These are phyloP conservation scores for Bombyx huttoni DNA, from an alignment of 2,888 invertebrate genomes.

Conservation along the genomic window DNA sequence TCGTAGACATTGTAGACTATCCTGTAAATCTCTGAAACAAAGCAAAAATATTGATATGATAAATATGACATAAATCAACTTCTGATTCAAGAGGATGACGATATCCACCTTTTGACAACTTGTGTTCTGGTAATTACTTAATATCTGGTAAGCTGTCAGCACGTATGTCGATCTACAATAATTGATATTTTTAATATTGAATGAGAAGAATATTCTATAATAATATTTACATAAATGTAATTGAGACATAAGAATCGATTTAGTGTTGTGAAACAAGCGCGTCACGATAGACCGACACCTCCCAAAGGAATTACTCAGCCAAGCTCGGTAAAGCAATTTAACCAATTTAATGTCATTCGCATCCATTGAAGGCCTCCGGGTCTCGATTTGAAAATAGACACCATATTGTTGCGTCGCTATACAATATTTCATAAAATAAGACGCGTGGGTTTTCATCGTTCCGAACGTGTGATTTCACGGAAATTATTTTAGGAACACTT, in stretches of 20 bases:
- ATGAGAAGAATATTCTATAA: too few relatives aligned
- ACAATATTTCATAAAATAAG: constrained; percentile 13
- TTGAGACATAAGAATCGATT: constrained; percentile 23
- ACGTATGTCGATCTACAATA: too few relatives aligned
- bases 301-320: constrained; percentile 51
- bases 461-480: constrained; percentile 25
- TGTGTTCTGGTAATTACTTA: too few relatives aligned
- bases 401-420: constrained; percentile 49
- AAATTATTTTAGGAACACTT: constrained; percentile 51
- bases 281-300: constrained; percentile 32
- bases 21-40: too few relatives aligned
- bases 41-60: too few relatives aligned
- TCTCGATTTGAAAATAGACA: constrained; percentile 65
- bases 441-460: neutral
- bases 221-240: constrained; percentile 4
- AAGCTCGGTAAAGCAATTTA: constrained; percentile 62
- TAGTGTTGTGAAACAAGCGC: constrained; percentile 17
- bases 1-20: too few relatives aligned
- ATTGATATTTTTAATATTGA: too few relatives aligned
- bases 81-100: too few relatives aligned
- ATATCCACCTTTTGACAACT: too few relatives aligned
- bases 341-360: constrained; percentile 68
- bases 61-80: too few relatives aligned
- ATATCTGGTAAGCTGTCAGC: too few relatives aligned
- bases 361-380: constrained; percentile 61